A percentile compares a stretch with the other conserved stretches of the same genome.
Conservation (phyloP, 1,140 invertebrate species). For the Drosophila nebulosa region DNA sequence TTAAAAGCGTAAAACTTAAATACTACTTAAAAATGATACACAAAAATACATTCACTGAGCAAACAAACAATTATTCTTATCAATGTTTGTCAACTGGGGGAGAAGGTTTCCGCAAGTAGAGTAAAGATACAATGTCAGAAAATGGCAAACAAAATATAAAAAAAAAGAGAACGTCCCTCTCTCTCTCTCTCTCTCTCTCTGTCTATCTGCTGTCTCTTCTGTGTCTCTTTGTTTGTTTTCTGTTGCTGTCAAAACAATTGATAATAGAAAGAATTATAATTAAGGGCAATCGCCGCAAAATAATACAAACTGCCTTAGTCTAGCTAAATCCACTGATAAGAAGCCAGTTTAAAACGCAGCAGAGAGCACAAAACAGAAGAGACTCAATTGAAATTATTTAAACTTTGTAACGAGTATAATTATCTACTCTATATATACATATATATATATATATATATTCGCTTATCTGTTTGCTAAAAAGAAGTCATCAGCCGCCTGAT, state of each 20-base stretch:
- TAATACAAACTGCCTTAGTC: constrained; percentile 30
- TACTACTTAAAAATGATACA: background rate
- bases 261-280: constrained; percentile 30
- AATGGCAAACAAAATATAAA: background rate
- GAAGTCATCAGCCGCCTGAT: background rate
- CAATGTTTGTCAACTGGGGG: constrained; percentile 1
- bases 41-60: constrained; percentile 2
- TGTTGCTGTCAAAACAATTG: constrained; percentile 22
- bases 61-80: background rate
- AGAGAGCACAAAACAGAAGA: background rate
- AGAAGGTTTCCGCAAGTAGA: background rate
- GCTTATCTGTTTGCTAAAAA: background rate
- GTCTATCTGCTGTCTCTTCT: background rate
- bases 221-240: constrained; percentile 9
- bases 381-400: constrained; percentile 38
- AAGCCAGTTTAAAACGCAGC: background rate
- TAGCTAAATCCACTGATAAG: constrained; percentile 50
- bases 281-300: constrained; percentile 47
- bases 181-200: background rate
- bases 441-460: background rate
- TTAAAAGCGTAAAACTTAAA: constrained; percentile 2
- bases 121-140: background rate
- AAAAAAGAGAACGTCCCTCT: no score
- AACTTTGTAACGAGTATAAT: constrained; percentile 37
- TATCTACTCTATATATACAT: background rate